Conservation (phyloP, 2,113 vertebrate species). For the Lycocorax pyrrhopterus region DNA sequence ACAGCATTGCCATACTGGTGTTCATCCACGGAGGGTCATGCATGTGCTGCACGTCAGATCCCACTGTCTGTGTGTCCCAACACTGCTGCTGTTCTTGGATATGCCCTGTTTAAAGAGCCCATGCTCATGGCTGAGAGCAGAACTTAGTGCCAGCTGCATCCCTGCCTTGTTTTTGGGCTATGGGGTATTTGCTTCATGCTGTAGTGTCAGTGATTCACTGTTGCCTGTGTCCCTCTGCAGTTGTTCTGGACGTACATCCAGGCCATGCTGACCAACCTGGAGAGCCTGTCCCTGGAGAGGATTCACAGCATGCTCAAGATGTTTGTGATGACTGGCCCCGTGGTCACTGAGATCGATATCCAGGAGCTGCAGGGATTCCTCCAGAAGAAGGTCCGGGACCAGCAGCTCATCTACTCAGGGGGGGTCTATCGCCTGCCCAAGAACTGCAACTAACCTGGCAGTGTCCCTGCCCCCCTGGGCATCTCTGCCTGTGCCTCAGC, state of each 20-base stretch:
- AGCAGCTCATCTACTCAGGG: constrained; percentile 84
- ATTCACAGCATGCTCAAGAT: constrained; percentile 98
- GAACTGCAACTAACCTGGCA: constrained; percentile 52
- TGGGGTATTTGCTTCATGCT: not conserved
- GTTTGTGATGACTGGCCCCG: constrained; percentile 91
- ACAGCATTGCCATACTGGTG: not conserved
- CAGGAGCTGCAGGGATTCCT: constrained; percentile 93
- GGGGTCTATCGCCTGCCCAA: constrained; percentile 96
- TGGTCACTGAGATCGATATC: constrained; percentile 90
- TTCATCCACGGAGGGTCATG: constrained; percentile 24
- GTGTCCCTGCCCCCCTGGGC: not conserved
- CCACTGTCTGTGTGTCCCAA: not conserved
- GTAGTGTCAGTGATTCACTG: not conserved
- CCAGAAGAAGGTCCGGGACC: constrained; percentile 92
- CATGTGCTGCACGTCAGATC: not conserved
- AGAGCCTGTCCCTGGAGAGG: constrained; percentile 93
- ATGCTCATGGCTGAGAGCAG: not conserved
- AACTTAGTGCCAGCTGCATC: not conserved
- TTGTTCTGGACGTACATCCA: constrained; percentile 99
- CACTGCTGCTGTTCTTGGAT: not conserved
- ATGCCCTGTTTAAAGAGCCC: not conserved
- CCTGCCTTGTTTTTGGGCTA: not conserved
- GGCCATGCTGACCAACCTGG: constrained; percentile 98
- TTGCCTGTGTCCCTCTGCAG: constrained; percentile 50
- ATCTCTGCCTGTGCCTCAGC: not conserved